Evolutionary conservation across 1,140 invertebrate genomes (phyloP), one percentile per base, ranked within the genome.

Genomic region (Drosophila littoralis): DNA sequence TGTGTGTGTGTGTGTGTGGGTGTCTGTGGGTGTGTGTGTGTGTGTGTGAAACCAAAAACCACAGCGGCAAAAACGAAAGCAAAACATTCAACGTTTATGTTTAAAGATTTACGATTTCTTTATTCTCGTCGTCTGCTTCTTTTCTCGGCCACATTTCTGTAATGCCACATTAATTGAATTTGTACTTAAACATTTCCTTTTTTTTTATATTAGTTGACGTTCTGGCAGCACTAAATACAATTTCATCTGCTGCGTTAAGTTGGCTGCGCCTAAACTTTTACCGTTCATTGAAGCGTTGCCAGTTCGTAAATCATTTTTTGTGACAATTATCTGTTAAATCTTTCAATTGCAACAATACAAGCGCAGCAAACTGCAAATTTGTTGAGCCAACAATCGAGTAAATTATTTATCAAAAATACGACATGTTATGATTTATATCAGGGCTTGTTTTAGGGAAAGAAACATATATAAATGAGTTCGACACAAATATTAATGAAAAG

Each of bases 41-140:
- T 57, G 17, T 15, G 46, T 59, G 35, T 43, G 55, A 51, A 68
- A 68, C 32, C 32, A 9, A 54, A 69, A 69, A 69, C 66, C 48
- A 17, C 65, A 68, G 35, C 45, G 32, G 13, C n/a, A 45, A 15
- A 54, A 65, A 65, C 12, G 55, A 46, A 46, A 46, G 15, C 17
- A 6, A 46, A 46, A 45, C 15, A 45, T 45, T 17, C 10, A 66
- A 51, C 28, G 32, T 55, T 54, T 40, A 68, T 64, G 50, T 45
- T 36, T 38, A 36, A 42, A 71, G 64, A 50, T 64, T 57, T 28
- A 46, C 46, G 48, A 69, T 33, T 55, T 63, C 22, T 51, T 64
- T 33, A 3, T 13, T 17, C 15, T 13, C 36, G 48, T 61, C 28
- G 13, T 33, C 48, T 28, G 13, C 46, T 50, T 28, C 15, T 15